These are phyloP conservation scores for Synergus laeviventris DNA, from an alignment of 2,888 invertebrate species.

Conservation along the genomic window DNA sequence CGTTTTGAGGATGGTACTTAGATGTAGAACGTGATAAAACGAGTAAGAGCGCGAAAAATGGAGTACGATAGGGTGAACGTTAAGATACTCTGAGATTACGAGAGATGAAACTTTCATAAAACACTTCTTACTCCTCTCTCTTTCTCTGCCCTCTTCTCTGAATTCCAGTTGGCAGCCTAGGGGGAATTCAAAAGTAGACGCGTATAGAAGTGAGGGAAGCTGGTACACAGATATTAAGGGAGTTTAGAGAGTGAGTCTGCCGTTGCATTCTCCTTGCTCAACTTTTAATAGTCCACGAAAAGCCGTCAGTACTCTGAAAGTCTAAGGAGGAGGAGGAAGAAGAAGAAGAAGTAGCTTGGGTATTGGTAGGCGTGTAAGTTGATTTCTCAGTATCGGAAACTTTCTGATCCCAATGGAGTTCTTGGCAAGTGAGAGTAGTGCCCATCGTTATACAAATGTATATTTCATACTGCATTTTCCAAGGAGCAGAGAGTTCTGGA, in stretches of 20 bases:
- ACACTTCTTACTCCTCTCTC: slow-evolving; percentile 54
- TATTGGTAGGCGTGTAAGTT: slow-evolving; percentile 15
- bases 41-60: slow-evolving; percentile 29
- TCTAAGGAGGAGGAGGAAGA: slow-evolving; percentile 30
- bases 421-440: not conserved
- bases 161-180: slow-evolving; percentile 49
- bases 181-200: slow-evolving; percentile 58
- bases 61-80: slow-evolving; percentile 37
- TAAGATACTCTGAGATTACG: slow-evolving; percentile 63
- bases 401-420: slow-evolving; percentile 15
- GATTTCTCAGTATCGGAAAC: slow-evolving; percentile 15
- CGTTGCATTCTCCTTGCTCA: slow-evolving; percentile 33
- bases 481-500: not conserved
- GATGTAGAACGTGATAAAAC: slow-evolving; percentile 32
- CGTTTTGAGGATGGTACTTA: slow-evolving; percentile 31
- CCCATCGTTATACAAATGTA: slow-evolving; percentile 11
- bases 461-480: not conserved
- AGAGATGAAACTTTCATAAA: slow-evolving; percentile 69
- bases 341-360: not conserved
- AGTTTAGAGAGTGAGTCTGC: slow-evolving; percentile 50
- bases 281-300: slow-evolving; percentile 49
- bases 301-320: slow-evolving; percentile 35
- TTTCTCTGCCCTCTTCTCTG: slow-evolving; percentile 43
- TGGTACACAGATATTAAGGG: slow-evolving; percentile 59
- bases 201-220: slow-evolving; percentile 42